Percentiles rank a stretch among this genome's conserved stretches.
Evolutionary conservation across 53 echinoderm and acorn worm genomes (phyloP).

Genomic region (Mesocentrotus franciscanus): DNA sequence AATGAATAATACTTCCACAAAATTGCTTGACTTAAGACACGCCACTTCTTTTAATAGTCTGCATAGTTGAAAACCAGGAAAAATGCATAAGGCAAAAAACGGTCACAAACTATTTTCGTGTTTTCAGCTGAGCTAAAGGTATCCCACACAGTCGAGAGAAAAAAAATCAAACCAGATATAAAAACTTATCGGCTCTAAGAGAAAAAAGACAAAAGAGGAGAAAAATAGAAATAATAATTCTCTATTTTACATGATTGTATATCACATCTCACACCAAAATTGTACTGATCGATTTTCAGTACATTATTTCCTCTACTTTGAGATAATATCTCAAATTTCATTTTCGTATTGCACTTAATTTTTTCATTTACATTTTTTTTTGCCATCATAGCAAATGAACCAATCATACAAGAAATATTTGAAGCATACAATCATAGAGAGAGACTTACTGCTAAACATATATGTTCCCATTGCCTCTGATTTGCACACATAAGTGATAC

Average conservation of each 20-base stretch:
- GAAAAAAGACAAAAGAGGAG: not conserved
- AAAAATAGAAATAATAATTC: conserved; percentile 14
- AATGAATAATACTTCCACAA: not conserved
- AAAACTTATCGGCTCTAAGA: not conserved
- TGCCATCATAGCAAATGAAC: not conserved
- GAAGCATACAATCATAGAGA: not conserved
- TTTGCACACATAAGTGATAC: not conserved
- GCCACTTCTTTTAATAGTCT: conserved; percentile 59
- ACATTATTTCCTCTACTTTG: conserved; percentile 47
- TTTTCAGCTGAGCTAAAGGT: conserved; percentile 40
- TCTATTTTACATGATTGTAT: conserved; percentile 58
- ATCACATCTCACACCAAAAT: conserved; percentile 33
- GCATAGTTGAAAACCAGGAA: conserved; percentile 66
- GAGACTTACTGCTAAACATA: not conserved
- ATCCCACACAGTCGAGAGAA: not conserved
- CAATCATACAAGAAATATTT: not conserved
- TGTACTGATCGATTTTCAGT: conserved; percentile 42
- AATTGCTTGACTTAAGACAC: conserved; percentile 36
- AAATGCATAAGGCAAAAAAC: conserved; percentile 61
- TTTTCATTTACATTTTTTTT: not conserved
- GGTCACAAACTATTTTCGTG: conserved; percentile 44
- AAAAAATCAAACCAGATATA: conserved; percentile 14
- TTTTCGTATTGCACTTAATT: conserved; percentile 42
- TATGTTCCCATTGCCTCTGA: not conserved
- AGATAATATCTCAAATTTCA: not conserved